phyloP scores from a whole-genome alignment of 2,113 vertebrate species.

The Seriola rivoliana region DNA sequence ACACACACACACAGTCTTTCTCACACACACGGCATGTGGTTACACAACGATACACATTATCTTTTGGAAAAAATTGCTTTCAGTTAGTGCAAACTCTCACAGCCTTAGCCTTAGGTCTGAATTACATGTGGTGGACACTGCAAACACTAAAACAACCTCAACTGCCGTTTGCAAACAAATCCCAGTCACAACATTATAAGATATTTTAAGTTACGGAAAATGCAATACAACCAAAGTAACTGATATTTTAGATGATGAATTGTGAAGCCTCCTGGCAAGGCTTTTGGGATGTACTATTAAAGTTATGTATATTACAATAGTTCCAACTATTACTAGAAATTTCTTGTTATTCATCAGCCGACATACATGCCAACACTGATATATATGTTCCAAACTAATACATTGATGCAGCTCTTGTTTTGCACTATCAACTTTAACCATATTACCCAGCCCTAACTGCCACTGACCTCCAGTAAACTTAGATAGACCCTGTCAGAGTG shows the following conservation, averaged over 20 bases:
- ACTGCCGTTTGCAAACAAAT: background rate
- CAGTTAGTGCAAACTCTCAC: conserved; percentile 22
- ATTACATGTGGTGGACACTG: conserved; percentile 5
- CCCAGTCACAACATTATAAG: background rate
- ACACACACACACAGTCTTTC: no score
- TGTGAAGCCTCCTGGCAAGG: background rate
- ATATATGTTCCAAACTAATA: background rate
- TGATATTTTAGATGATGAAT: background rate
- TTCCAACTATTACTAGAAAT: background rate
- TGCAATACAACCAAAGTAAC: background rate
- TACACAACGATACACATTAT: conserved; percentile 37
- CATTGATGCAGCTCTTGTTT: background rate
- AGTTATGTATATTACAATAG: background rate
- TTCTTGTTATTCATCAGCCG: background rate
- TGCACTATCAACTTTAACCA: background rate
- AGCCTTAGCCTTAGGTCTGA: background rate
- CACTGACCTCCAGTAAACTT: background rate
- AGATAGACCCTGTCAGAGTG: background rate
- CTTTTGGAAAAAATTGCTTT: conserved; percentile 31
- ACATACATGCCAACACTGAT: background rate
- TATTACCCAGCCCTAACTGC: background rate
- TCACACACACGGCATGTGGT: conserved; percentile 23
- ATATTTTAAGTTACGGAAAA: background rate
- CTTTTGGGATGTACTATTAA: background rate
- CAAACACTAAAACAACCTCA: conserved; percentile 1